Conservation (phyloP, 2,888 invertebrate species). For the Agapostemon virescens region DNA sequence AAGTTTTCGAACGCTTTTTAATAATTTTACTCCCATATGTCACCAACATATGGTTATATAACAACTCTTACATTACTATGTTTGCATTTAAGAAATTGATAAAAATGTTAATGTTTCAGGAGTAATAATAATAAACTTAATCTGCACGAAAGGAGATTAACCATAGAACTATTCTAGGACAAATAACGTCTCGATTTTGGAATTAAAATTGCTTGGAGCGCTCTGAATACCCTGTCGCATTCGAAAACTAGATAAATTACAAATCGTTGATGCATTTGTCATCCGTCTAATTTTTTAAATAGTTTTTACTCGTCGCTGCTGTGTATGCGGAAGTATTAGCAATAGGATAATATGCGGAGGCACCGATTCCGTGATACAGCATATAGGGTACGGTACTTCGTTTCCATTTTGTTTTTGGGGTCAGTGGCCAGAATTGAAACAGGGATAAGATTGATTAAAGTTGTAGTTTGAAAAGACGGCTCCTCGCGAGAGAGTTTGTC, state of each 20-base stretch:
- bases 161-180: too few species aligned
- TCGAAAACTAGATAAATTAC: background rate
- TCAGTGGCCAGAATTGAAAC: constrained; percentile 40
- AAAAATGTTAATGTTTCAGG: too few species aligned
- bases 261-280: background rate
- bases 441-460: constrained; percentile 49
- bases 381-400: background rate
- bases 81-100: too few species aligned
- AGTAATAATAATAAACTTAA: too few species aligned
- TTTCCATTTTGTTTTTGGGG: constrained; percentile 20
- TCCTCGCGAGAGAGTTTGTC: constrained; percentile 39
- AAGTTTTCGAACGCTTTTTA: too few species aligned
- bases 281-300: background rate
- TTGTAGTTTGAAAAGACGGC: constrained; percentile 51
- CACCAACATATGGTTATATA: too few species aligned
- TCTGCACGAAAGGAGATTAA: too few species aligned
- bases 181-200: too few species aligned
- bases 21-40: too few species aligned
- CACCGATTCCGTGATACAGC: background rate
- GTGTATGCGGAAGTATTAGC: background rate
- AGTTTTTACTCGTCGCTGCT: background rate
- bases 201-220: too few species aligned
- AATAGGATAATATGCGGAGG: background rate
- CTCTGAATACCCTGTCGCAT: background rate
- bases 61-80: too few species aligned